Conservation (phyloP, 2,797 vertebrate genomes). For the Anabas testudineus region DNA sequence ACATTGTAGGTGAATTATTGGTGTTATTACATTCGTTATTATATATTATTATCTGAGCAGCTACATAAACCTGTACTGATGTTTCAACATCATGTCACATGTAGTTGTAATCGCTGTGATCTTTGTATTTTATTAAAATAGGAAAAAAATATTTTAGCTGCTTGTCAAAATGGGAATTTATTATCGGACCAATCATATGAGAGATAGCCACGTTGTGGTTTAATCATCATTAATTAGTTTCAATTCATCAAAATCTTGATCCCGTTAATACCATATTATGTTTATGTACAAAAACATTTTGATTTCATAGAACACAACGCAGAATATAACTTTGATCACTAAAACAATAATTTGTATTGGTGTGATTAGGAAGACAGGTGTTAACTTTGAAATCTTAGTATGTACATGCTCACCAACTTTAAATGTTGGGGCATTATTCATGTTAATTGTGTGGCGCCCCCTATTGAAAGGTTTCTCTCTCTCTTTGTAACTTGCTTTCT, state of each 20-base stretch:
- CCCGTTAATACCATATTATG: neutral
- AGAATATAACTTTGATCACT: neutral
- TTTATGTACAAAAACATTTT: neutral
- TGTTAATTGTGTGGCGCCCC: conserved; percentile 4
- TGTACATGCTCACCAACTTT: neutral
- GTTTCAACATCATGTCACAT: neutral
- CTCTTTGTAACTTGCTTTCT: neutral
- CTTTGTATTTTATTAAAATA: conserved; percentile 3
- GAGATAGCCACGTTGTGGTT: no score
- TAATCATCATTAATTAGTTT: neutral
- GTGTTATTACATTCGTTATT: neutral
- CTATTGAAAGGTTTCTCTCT: neutral
- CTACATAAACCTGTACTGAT: neutral
- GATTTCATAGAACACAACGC: neutral
- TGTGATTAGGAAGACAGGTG: neutral
- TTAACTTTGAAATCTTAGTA: neutral
- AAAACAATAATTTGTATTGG: neutral
- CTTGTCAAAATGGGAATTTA: neutral
- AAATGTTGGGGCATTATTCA: neutral
- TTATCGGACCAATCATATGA: neutral
- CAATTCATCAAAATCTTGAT: neutral
- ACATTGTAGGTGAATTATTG: neutral
- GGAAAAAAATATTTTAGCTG: fast-evolving
- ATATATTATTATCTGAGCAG: neutral
- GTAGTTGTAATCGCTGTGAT: neutral